Evolutionary conservation across 1,140 invertebrate species (phyloP), one percentile per base, ranked within the genome.

Genomic region (Plectus sambesii): DNA sequence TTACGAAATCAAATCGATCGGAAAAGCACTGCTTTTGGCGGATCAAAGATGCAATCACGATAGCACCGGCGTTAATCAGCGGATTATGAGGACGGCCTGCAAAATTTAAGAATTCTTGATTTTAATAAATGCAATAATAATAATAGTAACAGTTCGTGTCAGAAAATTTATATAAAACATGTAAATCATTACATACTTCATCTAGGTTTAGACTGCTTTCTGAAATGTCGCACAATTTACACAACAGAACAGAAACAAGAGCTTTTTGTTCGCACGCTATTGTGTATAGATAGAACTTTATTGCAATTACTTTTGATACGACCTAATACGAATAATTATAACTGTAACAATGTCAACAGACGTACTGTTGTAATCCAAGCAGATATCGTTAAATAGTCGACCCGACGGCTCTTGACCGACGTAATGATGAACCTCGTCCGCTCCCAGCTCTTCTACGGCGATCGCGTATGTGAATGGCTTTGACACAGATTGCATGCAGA

Each of bases 11-110:
- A 46, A 63, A 64, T 35, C 62, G 45, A 42, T 64, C 62, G 6
- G 62, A 55, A 43, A 66, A 46, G 5, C 47, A 35, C 9, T 19
- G 23, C 5, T 47, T 40, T 15, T 26, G 38, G 19, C 89, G 85
- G 35, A 96, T 68, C 25, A 96, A 72, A 2, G 87, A 85, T 62
- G 85, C 88, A 3, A 89, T 77, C 26, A 96, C 73, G 60, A 96
- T 94, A 15, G 90, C 88, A 8, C 90, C 90, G n/a, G 90, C 85
- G 72, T 97, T 97, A 29, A 96, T 88, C 88, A 97, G 89, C 1
- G 90, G 90, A 75, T 96, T 96, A 71, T 96, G 90, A 0, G 90
- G 90, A 72, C 89, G 90, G 72, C 88, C 88, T 93, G 71, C 33
- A 53, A 48, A 26, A n/a, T n/a, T n/a, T n/a, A 12, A 39, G 24